These are phyloP conservation scores for Gnatocerus cornutus DNA, from an alignment of 2,888 invertebrate genomes.

Conservation along the genomic window DNA sequence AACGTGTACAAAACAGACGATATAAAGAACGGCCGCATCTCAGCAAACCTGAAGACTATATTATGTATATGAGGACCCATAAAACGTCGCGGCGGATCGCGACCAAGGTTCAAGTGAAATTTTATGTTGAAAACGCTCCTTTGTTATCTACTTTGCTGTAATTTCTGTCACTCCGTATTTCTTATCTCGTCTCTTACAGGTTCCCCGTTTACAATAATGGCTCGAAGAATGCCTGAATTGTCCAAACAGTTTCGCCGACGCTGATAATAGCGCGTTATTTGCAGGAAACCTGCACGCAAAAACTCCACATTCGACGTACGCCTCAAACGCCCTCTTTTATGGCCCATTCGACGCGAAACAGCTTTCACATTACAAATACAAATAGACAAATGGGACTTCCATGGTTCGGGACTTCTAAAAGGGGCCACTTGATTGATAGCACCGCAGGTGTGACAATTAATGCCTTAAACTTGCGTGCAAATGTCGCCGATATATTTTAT, in stretches of 20 bases:
- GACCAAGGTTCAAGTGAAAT: conserved; percentile 63
- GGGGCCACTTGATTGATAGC: neutral
- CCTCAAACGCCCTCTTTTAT: conserved; percentile 21
- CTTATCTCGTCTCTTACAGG: conserved; percentile 60
- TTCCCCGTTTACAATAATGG: conserved; percentile 52
- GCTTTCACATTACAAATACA: neutral
- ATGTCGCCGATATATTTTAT: conserved; percentile 21
- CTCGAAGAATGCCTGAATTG: conserved; percentile 48
- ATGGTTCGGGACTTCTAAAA: conserved; percentile 10
- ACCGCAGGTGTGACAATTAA: conserved; percentile 41
- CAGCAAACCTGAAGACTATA: conserved; percentile 62
- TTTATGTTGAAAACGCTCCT: conserved; percentile 63
- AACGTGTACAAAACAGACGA: conserved; percentile 55
- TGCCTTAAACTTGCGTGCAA: conserved; percentile 17
- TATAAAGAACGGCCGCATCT: conserved; percentile 59
- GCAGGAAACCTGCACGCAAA: conserved; percentile 34
- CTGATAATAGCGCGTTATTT: conserved; percentile 41
- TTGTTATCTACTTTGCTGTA: conserved; percentile 63
- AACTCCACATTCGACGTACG: conserved; percentile 37
- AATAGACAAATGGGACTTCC: conserved; percentile 7
- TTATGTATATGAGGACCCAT: conserved; percentile 64
- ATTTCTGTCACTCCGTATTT: conserved; percentile 64
- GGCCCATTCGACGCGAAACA: conserved; percentile 9
- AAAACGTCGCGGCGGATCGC: conserved; percentile 58
- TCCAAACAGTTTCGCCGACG: conserved; percentile 48